Conservation (phyloP, 2,797 vertebrate genomes). For the Rhodeus uyekii region DNA sequence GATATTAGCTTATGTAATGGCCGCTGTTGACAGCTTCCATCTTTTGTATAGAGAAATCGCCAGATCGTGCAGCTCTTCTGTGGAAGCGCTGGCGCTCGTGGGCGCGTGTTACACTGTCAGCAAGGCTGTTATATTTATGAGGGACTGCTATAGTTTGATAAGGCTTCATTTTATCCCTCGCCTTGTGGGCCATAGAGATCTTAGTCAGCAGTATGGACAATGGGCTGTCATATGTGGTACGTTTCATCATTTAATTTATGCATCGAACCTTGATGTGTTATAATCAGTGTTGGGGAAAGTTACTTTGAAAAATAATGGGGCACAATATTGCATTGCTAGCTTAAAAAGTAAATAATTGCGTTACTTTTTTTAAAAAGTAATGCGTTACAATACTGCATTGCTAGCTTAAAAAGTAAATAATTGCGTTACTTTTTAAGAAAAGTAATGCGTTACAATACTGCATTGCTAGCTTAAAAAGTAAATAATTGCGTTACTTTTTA, state of each 20-base stretch:
- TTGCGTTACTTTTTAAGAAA: too few relatives aligned
- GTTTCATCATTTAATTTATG: constrained; percentile 48
- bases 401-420: too few relatives aligned
- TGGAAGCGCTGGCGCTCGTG: constrained; percentile 87
- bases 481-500: too few relatives aligned
- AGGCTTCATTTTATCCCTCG: constrained; percentile 86
- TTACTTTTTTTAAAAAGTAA: too few relatives aligned
- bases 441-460: too few relatives aligned
- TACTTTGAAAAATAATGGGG: too few relatives aligned
- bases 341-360: too few relatives aligned
- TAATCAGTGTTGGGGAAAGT: too few relatives aligned
- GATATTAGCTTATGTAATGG: constrained; percentile 75
- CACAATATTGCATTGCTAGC: too few relatives aligned
- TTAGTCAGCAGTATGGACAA: constrained; percentile 83
- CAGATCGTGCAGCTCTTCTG: constrained; percentile 81
- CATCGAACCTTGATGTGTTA: background rate
- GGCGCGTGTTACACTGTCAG: constrained; percentile 86
- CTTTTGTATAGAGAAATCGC: constrained; percentile 88
- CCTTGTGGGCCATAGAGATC: constrained; percentile 72
- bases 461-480: too few relatives aligned
- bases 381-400: too few relatives aligned
- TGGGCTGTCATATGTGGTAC: constrained; percentile 93
- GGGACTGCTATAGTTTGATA: constrained; percentile 79
- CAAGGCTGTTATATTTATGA: constrained; percentile 74
- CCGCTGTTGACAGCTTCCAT: constrained; percentile 92